These are phyloP conservation scores for Drosophila longiperda DNA, from an alignment of 2,888 invertebrate species.

Conservation along the genomic window DNA sequence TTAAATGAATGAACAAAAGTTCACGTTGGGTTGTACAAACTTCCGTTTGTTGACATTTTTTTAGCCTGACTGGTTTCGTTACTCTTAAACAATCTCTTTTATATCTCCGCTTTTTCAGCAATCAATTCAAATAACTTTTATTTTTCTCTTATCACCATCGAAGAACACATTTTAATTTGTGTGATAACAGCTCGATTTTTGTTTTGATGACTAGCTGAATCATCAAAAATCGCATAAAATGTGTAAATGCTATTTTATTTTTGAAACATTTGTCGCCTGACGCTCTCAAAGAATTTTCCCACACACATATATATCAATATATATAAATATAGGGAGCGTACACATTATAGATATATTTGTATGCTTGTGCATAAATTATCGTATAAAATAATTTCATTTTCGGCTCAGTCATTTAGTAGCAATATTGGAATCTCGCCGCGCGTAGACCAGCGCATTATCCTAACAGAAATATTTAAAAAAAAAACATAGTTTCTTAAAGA, in stretches of 20 bases:
- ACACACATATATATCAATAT: slow-evolving; percentile 1
- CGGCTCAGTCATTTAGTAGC: slow-evolving; percentile 61
- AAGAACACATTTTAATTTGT: slow-evolving; percentile 39
- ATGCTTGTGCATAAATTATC: slow-evolving; percentile 48
- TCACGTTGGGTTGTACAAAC: slow-evolving; percentile 14
- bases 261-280: slow-evolving; percentile 63
- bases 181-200: slow-evolving; percentile 8
- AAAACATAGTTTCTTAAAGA: slow-evolving; percentile 1
- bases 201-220: slow-evolving; percentile 9
- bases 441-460: slow-evolving; percentile 36
- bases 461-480: slow-evolving; percentile 10
- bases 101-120: slow-evolving; percentile 21
- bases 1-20: neutral
- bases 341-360: slow-evolving; percentile 42
- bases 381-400: slow-evolving; percentile 73
- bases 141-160: slow-evolving; percentile 25
- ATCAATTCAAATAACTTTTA: slow-evolving; percentile 18
- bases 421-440: slow-evolving; percentile 61
- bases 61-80: slow-evolving; percentile 12
- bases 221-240: neutral
- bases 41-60: slow-evolving; percentile 15
- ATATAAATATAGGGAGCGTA: slow-evolving; percentile 28
- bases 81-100: slow-evolving; percentile 13
- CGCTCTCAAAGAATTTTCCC: slow-evolving; percentile 26
- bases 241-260: neutral